Percentiles rank a stretch among this genome's conserved stretches.
These are phyloP conservation scores for Drosophila histrio DNA, from an alignment of 2,888 invertebrate genomes.

Conservation along the genomic window DNA sequence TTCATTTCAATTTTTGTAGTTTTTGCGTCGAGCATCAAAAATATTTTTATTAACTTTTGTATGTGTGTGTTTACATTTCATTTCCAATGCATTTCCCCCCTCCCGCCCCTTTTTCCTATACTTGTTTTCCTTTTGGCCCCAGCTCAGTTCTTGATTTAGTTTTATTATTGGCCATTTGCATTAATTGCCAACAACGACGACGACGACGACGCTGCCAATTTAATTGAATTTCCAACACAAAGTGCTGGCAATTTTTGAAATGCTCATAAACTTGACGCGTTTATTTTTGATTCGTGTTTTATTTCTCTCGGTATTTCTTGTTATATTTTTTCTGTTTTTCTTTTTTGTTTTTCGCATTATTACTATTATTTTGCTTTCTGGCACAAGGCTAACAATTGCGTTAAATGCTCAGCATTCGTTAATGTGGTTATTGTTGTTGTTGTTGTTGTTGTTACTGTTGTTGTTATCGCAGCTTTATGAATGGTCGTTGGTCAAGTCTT, in stretches of 20 bases:
- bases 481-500: conserved; percentile 48
- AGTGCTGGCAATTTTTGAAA: conserved; percentile 67
- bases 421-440: conserved; percentile 27
- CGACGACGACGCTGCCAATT: conserved; percentile 60
- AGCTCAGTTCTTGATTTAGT: conserved; percentile 49
- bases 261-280: conserved; percentile 58
- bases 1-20: conserved; percentile 25
- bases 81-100: conserved; percentile 21
- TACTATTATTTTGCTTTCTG: conserved; percentile 73
- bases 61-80: conserved; percentile 57
- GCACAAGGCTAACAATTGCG: conserved; percentile 78
- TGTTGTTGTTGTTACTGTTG: conserved; percentile 28
- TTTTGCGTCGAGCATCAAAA: conserved; percentile 34
- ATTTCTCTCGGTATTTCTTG: conserved; percentile 47
- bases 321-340: conserved; percentile 13
- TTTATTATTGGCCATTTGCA: conserved; percentile 71
- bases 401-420: conserved; percentile 49
- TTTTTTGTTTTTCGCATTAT: conserved; percentile 62
- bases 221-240: conserved; percentile 73
- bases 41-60: conserved; percentile 65
- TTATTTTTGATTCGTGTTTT: conserved; percentile 60
- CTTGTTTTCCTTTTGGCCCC: neutral
- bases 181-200: conserved; percentile 61
- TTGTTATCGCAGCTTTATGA: conserved; percentile 53
- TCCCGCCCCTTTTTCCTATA: neutral